phyloP scores from a whole-genome alignment of 1,140 invertebrate species.

The Battus philenor region DNA sequence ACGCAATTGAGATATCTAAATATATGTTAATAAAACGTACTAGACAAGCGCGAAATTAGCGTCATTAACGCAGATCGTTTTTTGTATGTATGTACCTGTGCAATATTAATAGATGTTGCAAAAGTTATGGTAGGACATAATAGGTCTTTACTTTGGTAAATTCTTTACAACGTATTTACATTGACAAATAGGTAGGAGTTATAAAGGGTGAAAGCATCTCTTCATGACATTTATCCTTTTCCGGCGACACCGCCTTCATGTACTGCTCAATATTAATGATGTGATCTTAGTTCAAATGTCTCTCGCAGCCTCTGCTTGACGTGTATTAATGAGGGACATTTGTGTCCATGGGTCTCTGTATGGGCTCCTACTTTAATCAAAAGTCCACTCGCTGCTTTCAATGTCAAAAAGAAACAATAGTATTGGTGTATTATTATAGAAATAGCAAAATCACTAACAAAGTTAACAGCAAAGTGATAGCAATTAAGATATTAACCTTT shows the following conservation, averaged over 20 bases:
- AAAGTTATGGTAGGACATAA: slow-evolving; percentile 17
- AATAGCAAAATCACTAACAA: no score
- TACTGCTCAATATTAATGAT: slow-evolving; percentile 72
- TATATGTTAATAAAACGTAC: not conserved
- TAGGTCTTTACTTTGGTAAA: slow-evolving; percentile 31
- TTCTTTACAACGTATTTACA: slow-evolving; percentile 30
- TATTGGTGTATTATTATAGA: no score
- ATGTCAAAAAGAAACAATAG: no score
- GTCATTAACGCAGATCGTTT: slow-evolving; percentile 22
- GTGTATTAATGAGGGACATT: slow-evolving; percentile 61
- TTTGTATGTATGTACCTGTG: not conserved
- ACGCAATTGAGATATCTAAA: not conserved
- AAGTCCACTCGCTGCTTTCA: slow-evolving; percentile 17
- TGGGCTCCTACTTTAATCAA: slow-evolving; percentile 33
- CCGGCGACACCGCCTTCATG: slow-evolving; percentile 50
- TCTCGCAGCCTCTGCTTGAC: slow-evolving; percentile 57
- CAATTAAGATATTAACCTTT: no score
- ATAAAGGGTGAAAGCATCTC: slow-evolving; percentile 68
- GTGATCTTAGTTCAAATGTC: slow-evolving; percentile 67
- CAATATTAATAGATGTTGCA: slow-evolving; percentile 10
- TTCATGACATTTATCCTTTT: slow-evolving; percentile 60
- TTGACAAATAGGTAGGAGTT: slow-evolving; percentile 54
- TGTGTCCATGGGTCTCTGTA: slow-evolving; percentile 49
- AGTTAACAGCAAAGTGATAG: no score
- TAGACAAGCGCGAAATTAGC: slow-evolving; percentile 40